Evolutionary conservation across 2,888 invertebrate genomes (phyloP).

Genomic region (Aplocera efformata): DNA sequence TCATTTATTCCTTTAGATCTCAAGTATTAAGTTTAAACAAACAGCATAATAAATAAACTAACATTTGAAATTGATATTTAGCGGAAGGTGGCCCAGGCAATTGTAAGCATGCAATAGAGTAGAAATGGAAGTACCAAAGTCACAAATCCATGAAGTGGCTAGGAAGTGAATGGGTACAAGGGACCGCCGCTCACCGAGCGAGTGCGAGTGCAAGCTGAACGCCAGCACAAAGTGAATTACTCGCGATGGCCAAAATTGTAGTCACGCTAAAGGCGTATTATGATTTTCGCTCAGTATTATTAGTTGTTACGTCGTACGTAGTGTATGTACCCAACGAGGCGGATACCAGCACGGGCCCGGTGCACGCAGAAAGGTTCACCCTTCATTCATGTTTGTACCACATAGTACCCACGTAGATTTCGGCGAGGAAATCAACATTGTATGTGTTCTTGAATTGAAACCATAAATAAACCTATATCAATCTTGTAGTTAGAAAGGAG

Average conservation of each 20-base stretch:
- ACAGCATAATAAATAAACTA: no score
- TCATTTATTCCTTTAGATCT: no score
- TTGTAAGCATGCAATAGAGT: no score
- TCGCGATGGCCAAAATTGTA: conserved; percentile 74
- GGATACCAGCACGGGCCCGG: conserved; percentile 59
- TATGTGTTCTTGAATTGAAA: conserved; percentile 57
- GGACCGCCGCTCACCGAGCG: conserved; percentile 21
- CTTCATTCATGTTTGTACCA: conserved; percentile 33
- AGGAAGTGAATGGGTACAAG: conserved; percentile 21
- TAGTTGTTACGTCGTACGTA: conserved; percentile 55
- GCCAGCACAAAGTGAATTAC: conserved; percentile 50
- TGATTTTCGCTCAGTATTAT: conserved; percentile 74
- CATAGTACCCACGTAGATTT: conserved; percentile 63
- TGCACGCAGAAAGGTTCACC: conserved; percentile 41
- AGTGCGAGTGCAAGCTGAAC: conserved; percentile 29
- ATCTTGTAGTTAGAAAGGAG: conserved; percentile 71
- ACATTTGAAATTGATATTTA: no score
- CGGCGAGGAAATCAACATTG: conserved; percentile 63
- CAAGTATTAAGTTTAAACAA: no score
- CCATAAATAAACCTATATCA: conserved; percentile 42
- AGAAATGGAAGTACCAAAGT: no score
- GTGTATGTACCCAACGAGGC: conserved; percentile 43
- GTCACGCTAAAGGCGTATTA: conserved; percentile 64
- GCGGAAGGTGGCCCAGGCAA: no score
- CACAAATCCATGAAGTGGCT: no score